phyloP scores from a whole-genome alignment of 2,888 invertebrate species.

The Ochropleura plecta region DNA sequence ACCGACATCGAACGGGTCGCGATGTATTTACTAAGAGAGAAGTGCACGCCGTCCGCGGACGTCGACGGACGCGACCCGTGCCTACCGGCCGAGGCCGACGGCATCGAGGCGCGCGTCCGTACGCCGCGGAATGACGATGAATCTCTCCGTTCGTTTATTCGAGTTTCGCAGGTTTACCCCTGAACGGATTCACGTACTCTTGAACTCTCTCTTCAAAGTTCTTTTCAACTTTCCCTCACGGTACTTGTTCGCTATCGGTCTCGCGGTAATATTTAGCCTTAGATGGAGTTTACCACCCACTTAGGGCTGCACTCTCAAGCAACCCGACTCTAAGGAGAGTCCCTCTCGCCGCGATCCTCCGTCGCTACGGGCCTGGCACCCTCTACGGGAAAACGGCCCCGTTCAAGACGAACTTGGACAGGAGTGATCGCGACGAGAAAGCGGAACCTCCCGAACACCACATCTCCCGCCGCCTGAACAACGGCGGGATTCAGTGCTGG shows the following conservation, averaged over 20 bases:
- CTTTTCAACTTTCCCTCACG: constrained; percentile 94
- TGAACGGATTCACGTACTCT: constrained; percentile 89
- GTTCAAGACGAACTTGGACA: constrained; percentile 88
- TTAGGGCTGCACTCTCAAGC: constrained; percentile 92
- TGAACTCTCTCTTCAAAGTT: constrained; percentile 92
- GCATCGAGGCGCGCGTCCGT: constrained; percentile 57
- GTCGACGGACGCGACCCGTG: constrained; percentile 86
- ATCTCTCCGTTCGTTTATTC: constrained; percentile 86
- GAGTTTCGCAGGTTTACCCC: constrained; percentile 91
- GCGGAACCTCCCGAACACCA: constrained; percentile 89
- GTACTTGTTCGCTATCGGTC: constrained; percentile 93
- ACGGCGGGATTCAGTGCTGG: constrained; percentile 90
- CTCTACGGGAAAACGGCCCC: constrained; percentile 78
- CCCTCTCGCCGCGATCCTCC: constrained; percentile 71
- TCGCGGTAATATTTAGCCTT: constrained; percentile 91
- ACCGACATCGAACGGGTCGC: constrained; percentile 88
- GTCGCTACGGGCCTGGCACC: constrained; percentile 89
- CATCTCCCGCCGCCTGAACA: constrained; percentile 85
- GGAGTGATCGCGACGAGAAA: constrained; percentile 72
- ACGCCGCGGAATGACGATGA: constrained; percentile 76
- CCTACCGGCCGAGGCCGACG: constrained; percentile 61
- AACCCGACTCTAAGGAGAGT: constrained; percentile 87
- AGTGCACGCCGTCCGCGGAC: constrained; percentile 70
- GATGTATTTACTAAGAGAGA: constrained; percentile 87
- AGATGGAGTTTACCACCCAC: constrained; percentile 91